phyloP scores from a whole-genome alignment of 1,140 invertebrate genomes.

The Sycophila sp. region DNA sequence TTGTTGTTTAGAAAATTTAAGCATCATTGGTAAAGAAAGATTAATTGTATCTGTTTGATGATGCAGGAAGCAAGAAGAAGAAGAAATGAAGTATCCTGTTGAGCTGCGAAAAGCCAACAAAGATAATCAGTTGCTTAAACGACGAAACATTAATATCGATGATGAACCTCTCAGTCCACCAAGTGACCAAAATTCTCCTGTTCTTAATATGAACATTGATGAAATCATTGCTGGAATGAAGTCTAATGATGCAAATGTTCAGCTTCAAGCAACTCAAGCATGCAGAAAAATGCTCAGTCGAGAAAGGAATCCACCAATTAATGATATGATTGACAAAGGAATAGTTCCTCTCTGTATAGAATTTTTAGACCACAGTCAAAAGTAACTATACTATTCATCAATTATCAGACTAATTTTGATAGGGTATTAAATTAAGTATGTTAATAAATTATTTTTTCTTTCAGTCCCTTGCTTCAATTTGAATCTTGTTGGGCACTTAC shows the following conservation, averaged over 20 bases:
- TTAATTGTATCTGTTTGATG: conserved; percentile 11
- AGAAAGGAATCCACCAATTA: conserved; percentile 94
- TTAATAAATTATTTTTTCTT: conserved; percentile 46
- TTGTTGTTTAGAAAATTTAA: neutral
- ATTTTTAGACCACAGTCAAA: conserved; percentile 76
- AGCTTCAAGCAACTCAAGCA: conserved; percentile 76
- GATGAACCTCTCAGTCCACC: conserved; percentile 67
- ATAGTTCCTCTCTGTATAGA: conserved; percentile 87
- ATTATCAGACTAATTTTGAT: neutral
- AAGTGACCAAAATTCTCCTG: conserved; percentile 67
- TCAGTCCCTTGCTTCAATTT: conserved; percentile 90
- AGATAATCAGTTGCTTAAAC: conserved; percentile 95
- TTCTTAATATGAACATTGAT: conserved; percentile 64
- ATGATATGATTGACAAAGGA: conserved; percentile 86
- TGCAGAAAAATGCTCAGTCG: conserved; percentile 91
- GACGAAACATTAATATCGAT: conserved; percentile 82
- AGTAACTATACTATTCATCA: conserved; percentile 65
- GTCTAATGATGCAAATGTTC: conserved; percentile 70
- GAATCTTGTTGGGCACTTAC: conserved; percentile 98
- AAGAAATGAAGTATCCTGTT: conserved; percentile 86
- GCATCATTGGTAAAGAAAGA: neutral
- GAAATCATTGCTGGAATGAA: conserved; percentile 76
- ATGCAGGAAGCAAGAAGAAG: conserved; percentile 85
- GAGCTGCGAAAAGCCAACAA: conserved; percentile 92
- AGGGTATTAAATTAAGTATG: neutral